Base-by-base conservation (phyloP, 2,797 vertebrate species). In the Sylvia borin region DNA sequence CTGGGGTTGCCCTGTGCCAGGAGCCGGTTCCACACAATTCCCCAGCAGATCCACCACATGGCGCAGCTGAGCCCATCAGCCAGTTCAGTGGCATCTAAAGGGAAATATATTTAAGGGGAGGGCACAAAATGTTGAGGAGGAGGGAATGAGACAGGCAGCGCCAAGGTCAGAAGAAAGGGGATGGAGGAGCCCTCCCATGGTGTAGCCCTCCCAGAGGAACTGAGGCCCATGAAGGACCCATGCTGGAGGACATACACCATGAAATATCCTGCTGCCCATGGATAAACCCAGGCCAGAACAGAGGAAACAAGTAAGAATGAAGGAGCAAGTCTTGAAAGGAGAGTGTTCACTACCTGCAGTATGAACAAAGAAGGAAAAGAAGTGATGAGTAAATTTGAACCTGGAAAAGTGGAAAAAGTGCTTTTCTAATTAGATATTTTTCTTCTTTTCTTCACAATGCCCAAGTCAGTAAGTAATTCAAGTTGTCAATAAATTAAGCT, bases 51-150 rank as follows among this genome's bases (percentile, higher is more conserved):
- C 25, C 61, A n/a, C 14, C 2, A 0, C 76, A 10, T 4, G 38
- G 20, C 65, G 40, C n/a, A n/a, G 29, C 34, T 42, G 34, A 85
- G 34, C 12, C 42, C 42, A 50, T 12, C 22, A 34, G 38, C 51
- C 9, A 2, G 3, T 2, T 4, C 42, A 11, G 25, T 8, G 22
- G 22, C n/a, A 77, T 25, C 16, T 79, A 5, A 0, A 21, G 25
- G 36, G 55, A 74, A 65, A 57, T 2, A 0, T 13, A 8, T 65
- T 50, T 62, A 47, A 43, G 42, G 42, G 27, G 62, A 58, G 19
- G 55, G 9, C 62, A 53, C 16, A 64, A 34, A 66, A 26, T 22
- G 18, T 10, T 53, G 54, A 65, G 34, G 8, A n/a, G 26, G 1
- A 17, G 10, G 16, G 7, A 50, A 22, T 24, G 16, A 77, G 32